Conservation (phyloP, 2,797 vertebrate genomes). For the Argyrosomus regius region DNA sequence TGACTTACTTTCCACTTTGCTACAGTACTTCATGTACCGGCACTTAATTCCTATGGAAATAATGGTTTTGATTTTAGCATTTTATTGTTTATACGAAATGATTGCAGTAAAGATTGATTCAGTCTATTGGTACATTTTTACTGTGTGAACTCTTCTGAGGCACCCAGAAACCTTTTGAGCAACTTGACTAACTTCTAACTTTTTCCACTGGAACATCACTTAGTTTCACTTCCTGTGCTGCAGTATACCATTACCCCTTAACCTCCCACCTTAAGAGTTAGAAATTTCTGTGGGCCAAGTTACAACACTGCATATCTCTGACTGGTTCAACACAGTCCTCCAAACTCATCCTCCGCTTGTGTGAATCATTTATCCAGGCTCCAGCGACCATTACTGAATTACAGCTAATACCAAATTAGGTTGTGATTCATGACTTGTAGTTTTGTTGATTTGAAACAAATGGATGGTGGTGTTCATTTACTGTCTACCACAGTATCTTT, state of each 20-base stretch:
- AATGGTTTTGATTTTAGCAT: not conserved
- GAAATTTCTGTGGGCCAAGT: not conserved
- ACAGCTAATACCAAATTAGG: not conserved
- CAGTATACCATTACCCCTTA: not conserved
- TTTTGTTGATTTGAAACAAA: not conserved
- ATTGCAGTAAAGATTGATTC: not conserved
- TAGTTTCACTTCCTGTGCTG: not conserved
- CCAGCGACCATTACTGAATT: not conserved
- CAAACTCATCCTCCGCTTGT: slow-evolving; percentile 1
- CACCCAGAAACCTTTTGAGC: not conserved
- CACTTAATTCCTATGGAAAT: not conserved
- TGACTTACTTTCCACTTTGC: not conserved
- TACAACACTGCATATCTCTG: not conserved
- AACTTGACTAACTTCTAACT: not conserved
- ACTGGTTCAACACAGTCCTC: not conserved
- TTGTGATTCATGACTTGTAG: not conserved
- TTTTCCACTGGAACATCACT: not conserved
- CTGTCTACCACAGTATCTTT: not conserved
- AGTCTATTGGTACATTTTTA: not conserved
- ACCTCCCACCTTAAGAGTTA: not conserved
- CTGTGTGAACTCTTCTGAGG: not conserved
- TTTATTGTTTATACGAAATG: not conserved
- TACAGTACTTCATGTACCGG: not conserved
- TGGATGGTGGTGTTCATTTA: not conserved
- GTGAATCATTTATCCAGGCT: not conserved